Conservation (phyloP, 2,113 vertebrate genomes). For the Aviceda subcristata region DNA sequence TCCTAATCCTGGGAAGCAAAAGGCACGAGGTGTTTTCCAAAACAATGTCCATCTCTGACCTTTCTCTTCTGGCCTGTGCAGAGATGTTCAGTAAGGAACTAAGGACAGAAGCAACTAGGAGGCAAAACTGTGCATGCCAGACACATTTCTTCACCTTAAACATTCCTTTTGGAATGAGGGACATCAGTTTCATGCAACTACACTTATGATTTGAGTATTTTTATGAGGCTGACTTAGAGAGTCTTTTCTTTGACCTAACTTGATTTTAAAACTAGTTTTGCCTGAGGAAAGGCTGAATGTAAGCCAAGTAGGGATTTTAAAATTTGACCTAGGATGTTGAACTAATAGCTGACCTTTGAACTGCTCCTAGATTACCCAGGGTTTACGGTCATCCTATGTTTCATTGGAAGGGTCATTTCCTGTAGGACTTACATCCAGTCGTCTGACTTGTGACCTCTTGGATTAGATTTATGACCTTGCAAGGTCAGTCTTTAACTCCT, state of each 20-base stretch:
- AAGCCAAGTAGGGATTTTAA: neutral
- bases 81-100: neutral
- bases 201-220: neutral
- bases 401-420: constrained; percentile 41
- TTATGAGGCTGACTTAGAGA: neutral
- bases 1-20: neutral
- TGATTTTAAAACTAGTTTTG: neutral
- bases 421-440: constrained; percentile 16
- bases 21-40: neutral
- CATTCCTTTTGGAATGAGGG: neutral
- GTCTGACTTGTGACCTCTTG: constrained; percentile 34
- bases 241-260: neutral
- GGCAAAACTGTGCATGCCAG: rapidly evolving
- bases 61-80: neutral
- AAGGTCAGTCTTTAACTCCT: constrained; percentile 18
- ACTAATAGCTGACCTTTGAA: neutral
- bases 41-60: neutral
- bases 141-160: neutral
- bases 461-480: constrained; percentile 36
- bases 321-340: neutral
- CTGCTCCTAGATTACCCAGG: neutral
- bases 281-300: neutral
- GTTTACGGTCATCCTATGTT: neutral
- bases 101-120: neutral
- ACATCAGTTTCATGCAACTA: neutral